Percentiles rank a stretch among this genome's conserved stretches.
Evolutionary conservation across 2,888 invertebrate genomes (phyloP).

Genomic region (Choristoneura rosaceana): DNA sequence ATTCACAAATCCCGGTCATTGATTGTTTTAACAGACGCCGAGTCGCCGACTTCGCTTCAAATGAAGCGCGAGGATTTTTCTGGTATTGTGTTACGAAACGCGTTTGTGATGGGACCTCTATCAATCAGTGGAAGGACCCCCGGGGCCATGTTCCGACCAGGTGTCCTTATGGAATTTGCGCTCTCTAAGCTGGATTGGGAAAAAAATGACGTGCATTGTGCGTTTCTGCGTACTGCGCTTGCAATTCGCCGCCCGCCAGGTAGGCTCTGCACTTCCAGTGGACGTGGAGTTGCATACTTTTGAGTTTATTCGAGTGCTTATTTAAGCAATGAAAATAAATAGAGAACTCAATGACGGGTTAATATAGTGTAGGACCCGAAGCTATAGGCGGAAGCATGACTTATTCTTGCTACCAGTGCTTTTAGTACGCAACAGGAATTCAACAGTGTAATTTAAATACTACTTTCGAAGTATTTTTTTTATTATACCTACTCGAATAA

Average conservation of each 20-base stretch:
- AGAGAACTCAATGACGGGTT: slow-evolving; percentile 28
- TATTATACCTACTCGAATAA: no score
- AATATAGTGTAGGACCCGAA: slow-evolving; percentile 20
- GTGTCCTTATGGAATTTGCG: slow-evolving; percentile 82
- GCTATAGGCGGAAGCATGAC: background rate
- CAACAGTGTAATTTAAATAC: no score
- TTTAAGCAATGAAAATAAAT: slow-evolving; percentile 36
- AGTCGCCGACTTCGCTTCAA: slow-evolving; percentile 73
- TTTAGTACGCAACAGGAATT: background rate
- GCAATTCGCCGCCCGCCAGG: slow-evolving; percentile 66
- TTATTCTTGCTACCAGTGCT: background rate
- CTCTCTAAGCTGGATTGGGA: slow-evolving; percentile 70
- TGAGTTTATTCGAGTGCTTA: slow-evolving; percentile 16
- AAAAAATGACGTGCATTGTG: slow-evolving; percentile 79
- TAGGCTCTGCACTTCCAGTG: slow-evolving; percentile 52
- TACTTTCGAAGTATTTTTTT: no score
- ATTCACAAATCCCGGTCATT: slow-evolving; percentile 81
- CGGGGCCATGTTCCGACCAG: slow-evolving; percentile 84
- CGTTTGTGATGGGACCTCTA: slow-evolving; percentile 75
- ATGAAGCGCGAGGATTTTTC: slow-evolving; percentile 58
- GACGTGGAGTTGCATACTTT: slow-evolving; percentile 21
- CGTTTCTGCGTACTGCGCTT: slow-evolving; percentile 76
- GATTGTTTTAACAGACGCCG: slow-evolving; percentile 84
- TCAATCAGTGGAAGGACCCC: slow-evolving; percentile 80
- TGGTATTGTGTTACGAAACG: slow-evolving; percentile 67